These are phyloP conservation scores for Andrena chrysosceles DNA, from an alignment of 2,888 invertebrate species.

Conservation along the genomic window DNA sequence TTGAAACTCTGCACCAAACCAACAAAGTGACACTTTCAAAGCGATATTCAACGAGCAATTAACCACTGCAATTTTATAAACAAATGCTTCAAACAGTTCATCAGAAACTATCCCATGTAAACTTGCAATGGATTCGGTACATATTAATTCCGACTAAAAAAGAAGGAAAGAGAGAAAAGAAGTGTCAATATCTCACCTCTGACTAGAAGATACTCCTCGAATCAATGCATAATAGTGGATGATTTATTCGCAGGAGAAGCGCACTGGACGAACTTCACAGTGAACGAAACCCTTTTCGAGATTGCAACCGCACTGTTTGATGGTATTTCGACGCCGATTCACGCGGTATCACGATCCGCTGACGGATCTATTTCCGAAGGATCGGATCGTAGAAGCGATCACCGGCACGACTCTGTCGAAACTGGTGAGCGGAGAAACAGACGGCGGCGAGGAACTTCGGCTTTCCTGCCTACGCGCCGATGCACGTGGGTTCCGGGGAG, in stretches of 20 bases:
- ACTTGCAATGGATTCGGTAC: no score
- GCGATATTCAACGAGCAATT: no score
- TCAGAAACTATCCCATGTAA: no score
- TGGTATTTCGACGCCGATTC: conserved; percentile 40
- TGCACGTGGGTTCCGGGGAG: conserved; percentile 64
- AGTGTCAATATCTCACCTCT: conserved; percentile 32
- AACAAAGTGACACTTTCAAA: conserved; percentile 13
- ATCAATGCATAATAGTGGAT: conserved; percentile 46
- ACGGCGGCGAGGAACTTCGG: conserved; percentile 43
- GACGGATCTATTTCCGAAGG: conserved; percentile 38
- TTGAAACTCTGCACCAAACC: neutral
- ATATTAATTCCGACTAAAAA: no score
- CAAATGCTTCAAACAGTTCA: no score
- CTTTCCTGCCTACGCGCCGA: conserved; percentile 63
- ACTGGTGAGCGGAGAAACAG: conserved; percentile 61
- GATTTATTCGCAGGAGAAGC: neutral
- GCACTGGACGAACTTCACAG: conserved; percentile 29
- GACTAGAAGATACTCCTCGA: conserved; percentile 35
- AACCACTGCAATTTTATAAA: neutral
- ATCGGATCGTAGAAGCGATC: conserved; percentile 46
- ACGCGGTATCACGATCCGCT: conserved; percentile 13
- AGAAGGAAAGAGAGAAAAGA: no score
- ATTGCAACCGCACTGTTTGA: conserved; percentile 9
- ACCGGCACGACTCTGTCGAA: conserved; percentile 71
- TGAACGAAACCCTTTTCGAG: neutral